phyloP scores from a whole-genome alignment of 2,113 vertebrate genomes.

The Phodopus roborovskii region DNA sequence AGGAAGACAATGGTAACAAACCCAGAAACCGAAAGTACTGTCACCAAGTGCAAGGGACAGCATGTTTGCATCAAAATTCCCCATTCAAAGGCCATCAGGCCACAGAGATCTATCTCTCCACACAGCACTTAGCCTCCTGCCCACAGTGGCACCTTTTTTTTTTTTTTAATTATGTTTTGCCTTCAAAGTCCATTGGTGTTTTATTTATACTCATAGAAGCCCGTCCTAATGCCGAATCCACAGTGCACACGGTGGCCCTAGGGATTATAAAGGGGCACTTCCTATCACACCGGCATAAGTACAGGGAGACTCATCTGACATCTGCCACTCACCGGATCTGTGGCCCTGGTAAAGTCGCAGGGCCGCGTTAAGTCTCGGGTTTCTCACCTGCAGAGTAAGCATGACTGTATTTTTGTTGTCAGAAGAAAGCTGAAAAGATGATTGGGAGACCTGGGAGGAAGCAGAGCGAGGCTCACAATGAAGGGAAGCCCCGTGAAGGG shows the following conservation, averaged over 20 bases:
- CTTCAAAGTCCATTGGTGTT: background rate
- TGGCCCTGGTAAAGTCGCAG: background rate
- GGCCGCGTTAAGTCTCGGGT: background rate
- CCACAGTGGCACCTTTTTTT: accelerated
- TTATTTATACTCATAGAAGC: background rate
- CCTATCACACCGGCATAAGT: background rate
- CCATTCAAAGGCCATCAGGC: no score
- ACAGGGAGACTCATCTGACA: background rate
- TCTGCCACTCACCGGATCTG: background rate
- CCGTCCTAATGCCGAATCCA: background rate
- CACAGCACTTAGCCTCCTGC: background rate
- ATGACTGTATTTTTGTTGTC: background rate
- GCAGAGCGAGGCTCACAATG: background rate
- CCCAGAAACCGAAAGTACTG: background rate
- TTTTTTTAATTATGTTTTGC: background rate
- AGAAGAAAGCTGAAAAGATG: background rate
- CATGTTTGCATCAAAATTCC: no score
- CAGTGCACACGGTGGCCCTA: background rate
- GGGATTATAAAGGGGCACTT: background rate
- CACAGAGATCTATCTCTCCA: background rate
- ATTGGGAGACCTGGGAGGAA: background rate
- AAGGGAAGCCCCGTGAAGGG: background rate
- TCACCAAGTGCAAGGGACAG: accelerated
- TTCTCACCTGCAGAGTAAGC: background rate
- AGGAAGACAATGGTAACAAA: background rate